Conservation (phyloP, 1,140 invertebrate genomes). For the Yoshiicerus persimilis region DNA sequence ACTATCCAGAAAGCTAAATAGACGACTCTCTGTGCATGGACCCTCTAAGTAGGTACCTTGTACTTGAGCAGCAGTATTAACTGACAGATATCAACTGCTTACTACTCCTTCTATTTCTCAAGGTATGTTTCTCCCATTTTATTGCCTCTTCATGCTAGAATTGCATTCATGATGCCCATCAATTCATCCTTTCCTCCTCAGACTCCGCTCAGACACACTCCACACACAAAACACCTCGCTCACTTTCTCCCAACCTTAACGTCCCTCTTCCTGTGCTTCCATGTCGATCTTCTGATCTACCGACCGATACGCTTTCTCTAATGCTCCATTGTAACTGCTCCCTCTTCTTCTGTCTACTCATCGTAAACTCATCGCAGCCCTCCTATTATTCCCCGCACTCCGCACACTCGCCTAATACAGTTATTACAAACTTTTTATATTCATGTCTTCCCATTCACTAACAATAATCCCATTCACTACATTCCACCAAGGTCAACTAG, state of each 20-base stretch:
- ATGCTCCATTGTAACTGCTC: neutral
- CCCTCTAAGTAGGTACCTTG: neutral
- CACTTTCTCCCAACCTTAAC: neutral
- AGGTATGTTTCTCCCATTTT: constrained; percentile 11
- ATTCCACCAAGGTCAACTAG: neutral
- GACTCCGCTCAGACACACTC: neutral
- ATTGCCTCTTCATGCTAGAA: constrained; percentile 32
- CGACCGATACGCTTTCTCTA: neutral
- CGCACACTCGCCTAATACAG: neutral
- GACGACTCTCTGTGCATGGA: neutral
- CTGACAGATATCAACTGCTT: constrained; percentile 3
- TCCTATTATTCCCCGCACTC: neutral
- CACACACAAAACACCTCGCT: neutral
- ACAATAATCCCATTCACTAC: neutral
- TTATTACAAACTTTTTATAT: neutral
- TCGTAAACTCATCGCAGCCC: neutral
- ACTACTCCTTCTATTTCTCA: neutral
- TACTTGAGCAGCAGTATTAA: neutral
- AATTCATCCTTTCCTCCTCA: constrained; percentile 13
- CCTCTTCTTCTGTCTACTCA: neutral
- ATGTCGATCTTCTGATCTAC: neutral
- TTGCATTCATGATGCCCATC: constrained; percentile 37
- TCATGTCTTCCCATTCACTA: neutral
- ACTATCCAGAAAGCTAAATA: neutral
- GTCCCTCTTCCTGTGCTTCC: neutral